phyloP scores from a whole-genome alignment of 2,113 vertebrate genomes.

The Salminus brasiliensis region DNA sequence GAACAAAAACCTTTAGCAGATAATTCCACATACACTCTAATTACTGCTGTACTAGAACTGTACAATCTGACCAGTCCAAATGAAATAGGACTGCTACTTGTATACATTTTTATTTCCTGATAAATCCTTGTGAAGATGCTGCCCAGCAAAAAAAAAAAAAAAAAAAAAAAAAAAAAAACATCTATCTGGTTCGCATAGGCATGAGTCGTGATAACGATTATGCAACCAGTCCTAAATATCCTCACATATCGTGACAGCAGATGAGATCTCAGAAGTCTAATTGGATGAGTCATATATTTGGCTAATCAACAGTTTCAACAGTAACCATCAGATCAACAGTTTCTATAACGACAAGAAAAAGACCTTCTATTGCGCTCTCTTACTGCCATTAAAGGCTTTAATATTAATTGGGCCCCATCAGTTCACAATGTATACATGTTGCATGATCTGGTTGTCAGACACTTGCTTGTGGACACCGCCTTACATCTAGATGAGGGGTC shows the following conservation, averaged over 20 bases:
- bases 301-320: slow-evolving; percentile 57
- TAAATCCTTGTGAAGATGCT: background rate
- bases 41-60: too few species aligned
- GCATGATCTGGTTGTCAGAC: too few species aligned
- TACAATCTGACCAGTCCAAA: too few species aligned
- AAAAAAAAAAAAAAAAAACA: background rate
- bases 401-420: slow-evolving; percentile 15
- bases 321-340: slow-evolving; percentile 68
- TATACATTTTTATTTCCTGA: too few species aligned
- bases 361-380: slow-evolving; percentile 3
- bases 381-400: background rate
- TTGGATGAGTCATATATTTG: slow-evolving; percentile 74
- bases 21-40: too few species aligned
- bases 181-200: background rate
- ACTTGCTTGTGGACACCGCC: background rate
- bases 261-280: slow-evolving; percentile 64
- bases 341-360: slow-evolving; percentile 72
- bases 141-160: background rate
- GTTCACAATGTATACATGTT: background rate
- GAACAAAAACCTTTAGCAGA: too few species aligned
- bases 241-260: slow-evolving; percentile 70
- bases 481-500: background rate
- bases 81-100: too few species aligned
- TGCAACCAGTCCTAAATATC: slow-evolving; percentile 59
- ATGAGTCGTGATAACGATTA: slow-evolving; percentile 44